phyloP scores from a whole-genome alignment of 1,140 invertebrate genomes.

The Berghia stephanieae region DNA sequence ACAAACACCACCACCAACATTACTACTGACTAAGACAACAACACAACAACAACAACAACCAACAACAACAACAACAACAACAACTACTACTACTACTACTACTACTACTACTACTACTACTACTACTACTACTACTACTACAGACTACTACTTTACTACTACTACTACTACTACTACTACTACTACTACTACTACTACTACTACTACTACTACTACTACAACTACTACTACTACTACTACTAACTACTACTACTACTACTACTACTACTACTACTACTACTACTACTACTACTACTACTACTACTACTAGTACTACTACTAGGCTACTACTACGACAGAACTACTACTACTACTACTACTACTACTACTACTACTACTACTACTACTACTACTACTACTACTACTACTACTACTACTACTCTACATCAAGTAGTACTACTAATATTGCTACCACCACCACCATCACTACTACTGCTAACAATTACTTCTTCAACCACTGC shows the following conservation, averaged over 20 bases:
- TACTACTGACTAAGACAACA: background rate
- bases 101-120: slow-evolving; percentile 12
- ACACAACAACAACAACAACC: no score
- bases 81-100: background rate
- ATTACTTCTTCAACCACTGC: background rate
- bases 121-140: background rate
- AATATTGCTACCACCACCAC: background rate
- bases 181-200: background rate
- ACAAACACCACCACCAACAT: background rate
- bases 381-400: slow-evolving; percentile 7
- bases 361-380: slow-evolving; percentile 8
- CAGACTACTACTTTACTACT: no score
- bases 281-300: slow-evolving; percentile 10
- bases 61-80: no score
- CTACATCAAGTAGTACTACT: slow-evolving; percentile 10
- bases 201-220: background rate
- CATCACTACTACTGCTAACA: background rate
- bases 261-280: background rate
- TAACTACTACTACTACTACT: no score
- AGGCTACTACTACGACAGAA: no score
- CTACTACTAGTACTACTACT: slow-evolving; percentile 13
- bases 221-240: background rate
- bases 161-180: background rate
- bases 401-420: slow-evolving; percentile 7
- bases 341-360: slow-evolving; percentile 18